Evolutionary conservation across 1,140 invertebrate genomes (phyloP), one percentile per base, ranked within the genome.

Genomic region (Aradophagus sp.): DNA sequence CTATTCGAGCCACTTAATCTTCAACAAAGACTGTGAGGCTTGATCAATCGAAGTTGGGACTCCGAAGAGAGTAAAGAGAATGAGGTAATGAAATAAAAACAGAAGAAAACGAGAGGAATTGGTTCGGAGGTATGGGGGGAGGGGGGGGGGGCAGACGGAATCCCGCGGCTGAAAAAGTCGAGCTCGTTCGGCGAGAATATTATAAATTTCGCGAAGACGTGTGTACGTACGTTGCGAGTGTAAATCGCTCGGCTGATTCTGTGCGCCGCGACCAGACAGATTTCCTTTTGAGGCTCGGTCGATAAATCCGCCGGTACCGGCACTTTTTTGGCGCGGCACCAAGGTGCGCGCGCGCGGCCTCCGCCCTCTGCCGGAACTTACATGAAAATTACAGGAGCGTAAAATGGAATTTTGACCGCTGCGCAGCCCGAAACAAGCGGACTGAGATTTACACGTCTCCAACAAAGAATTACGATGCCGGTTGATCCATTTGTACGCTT

Each of bases 341-440:
- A 71, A 71, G n/a, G n/a, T n/a, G n/a, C n/a, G 35, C n/a, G 42
- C 36, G 48, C 47, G 15, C 38, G 32, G 27, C 31, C 34, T 2
- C 26, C 48, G n/a, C 35, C 5, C 44, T 26, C 47, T 4, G 10
- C 16, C 27, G 1, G 15, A 58, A 67, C 69, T 72, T 67, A 53
- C 62, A 67, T 63, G 42, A 34, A 73, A 73, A 67, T 67, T 67
- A 67, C 62, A 63, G 62, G 39, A 68, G 45, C 70, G 70, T 73
- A 73, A 73, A 73, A 68, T 68, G 70, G 63, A 73, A 73, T 65
- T 68, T 73, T 68, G 63, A 68, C 63, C 70, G 59, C 58, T 35
- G 45, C 27, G 45, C 50, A 34, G 62, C 48, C 48, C 62, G 69
- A 59, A 67, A 73, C 62, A 66, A 73, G 58, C 70, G 45, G 41